A percentile compares a stretch with the other conserved stretches of the same genome.
Conservation (phyloP, 2,888 invertebrate genomes). For the Hemithea aestivaria region DNA sequence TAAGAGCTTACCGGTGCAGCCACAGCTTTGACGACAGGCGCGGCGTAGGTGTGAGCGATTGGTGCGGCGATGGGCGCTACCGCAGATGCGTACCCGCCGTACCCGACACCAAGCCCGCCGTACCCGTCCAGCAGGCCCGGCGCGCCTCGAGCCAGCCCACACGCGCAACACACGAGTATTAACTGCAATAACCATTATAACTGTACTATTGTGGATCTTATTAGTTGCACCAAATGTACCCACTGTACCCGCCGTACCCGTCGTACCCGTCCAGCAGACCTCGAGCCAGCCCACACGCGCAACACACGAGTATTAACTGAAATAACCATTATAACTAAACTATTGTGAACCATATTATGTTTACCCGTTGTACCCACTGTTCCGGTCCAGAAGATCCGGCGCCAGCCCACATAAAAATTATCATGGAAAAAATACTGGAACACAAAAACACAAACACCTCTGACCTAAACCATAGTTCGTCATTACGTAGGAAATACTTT, state of each 20-base stretch:
- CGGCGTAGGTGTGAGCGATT: slow-evolving; percentile 26
- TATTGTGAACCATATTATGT: too few relatives aligned
- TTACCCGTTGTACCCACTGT: slow-evolving; percentile 23
- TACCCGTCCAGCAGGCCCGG: slow-evolving; percentile 48
- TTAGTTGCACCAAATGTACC: too few relatives aligned
- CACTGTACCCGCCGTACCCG: slow-evolving; percentile 33
- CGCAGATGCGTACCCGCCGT: slow-evolving; percentile 18
- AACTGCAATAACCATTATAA: too few relatives aligned
- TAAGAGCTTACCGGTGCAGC: slow-evolving; percentile 46
- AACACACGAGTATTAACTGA: slow-evolving; percentile 62
- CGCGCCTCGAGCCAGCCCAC: slow-evolving; percentile 54
- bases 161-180: slow-evolving; percentile 62
- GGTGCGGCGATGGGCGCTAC: slow-evolving; percentile 20
- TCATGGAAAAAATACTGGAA: too few relatives aligned
- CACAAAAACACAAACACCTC: too few relatives aligned
- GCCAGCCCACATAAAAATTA: slow-evolving; percentile 59
- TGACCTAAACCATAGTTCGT: too few relatives aligned
- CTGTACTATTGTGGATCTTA: too few relatives aligned
- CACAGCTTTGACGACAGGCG: slow-evolving; percentile 38
- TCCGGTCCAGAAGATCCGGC: slow-evolving; percentile 51
- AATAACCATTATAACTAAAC: too few relatives aligned
- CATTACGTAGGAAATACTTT: too few relatives aligned
- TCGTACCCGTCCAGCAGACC: slow-evolving; percentile 54
- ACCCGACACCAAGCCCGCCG: slow-evolving; percentile 33
- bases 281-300: slow-evolving; percentile 57